Evolutionary conservation across 2,888 invertebrate species (phyloP), one percentile per base, ranked within the genome.

Genomic region (Phytoseiulus persimilis): DNA sequence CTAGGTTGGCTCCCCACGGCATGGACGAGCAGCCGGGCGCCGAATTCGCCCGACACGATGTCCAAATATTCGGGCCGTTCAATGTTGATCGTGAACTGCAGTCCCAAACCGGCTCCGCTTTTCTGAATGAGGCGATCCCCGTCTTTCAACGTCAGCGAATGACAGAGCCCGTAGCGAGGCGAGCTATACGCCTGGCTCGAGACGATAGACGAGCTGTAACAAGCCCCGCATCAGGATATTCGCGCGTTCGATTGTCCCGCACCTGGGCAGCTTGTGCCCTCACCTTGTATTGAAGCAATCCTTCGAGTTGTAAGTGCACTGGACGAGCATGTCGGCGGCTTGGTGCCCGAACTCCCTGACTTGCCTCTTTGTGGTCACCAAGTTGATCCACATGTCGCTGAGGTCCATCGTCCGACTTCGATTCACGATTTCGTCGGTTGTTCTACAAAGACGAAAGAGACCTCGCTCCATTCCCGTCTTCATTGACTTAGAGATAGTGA

Each of bases 21-120:
- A 84, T 92, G 92, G 32, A 92, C 90, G 32, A 91, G 90, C 0
- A 92, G 90, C 33, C 91, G 90, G 0, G 91, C 91, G 32, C 92
- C 92, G 28, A 90, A 91, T 89, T 91, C 91, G 32, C 91, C 91
- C 0, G 91, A 91, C 83, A 91, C 90, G 31, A 92, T 90, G 32
- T 91, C 91, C 31, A 92, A 46, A 90, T 92, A 92, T 83, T 92
- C 91, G 9, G 91, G 91, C 31, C 90, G 84, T 83, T 91, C 91
- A 32, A 92, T 91, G 89, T 91, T 91, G 46, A 92, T 90, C 3
- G 92, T 92, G 83, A 92, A 83, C 23, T 91, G 90, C 18, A 92
- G 90, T 31, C 92, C 92, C 91, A 87, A 28, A 45, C 87, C 87
- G 0, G 87, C 32, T 32, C 87, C 87, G 87, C 87, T 87, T 87